Evolutionary conservation across 2,113 vertebrate genomes (phyloP), one percentile per base, ranked within the genome.

Genomic region (Crotalus horridus): DNA sequence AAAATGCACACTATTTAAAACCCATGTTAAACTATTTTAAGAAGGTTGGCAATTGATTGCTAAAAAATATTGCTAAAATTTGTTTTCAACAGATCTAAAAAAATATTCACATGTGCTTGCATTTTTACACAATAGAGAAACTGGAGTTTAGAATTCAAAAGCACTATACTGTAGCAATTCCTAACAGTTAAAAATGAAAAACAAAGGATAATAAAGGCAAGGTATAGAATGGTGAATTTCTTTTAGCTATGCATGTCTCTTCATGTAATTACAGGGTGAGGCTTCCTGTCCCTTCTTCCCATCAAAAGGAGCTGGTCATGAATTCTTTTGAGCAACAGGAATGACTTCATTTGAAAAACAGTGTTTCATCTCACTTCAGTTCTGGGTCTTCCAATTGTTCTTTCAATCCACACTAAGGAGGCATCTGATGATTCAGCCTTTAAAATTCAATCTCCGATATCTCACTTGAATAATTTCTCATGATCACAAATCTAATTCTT

Each of bases 231-330:
- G 39, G 54, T 48, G 21, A 58, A 6, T 89, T 48, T 81, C 9
- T 39, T 81, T 89, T 85, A 33, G 54, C n/a, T 33, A n/a, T 33
- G 46, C 69, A 58, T 85, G 54, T 59, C 55, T 55, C 15, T 85
- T 58, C 53, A n/a, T 5, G 39, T 89, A 92, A 89, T 89, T 89
- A 92, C 26, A 89, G 58, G 92, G 88, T 89, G 88, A 55, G 43
- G 64, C 51, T 92, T 92, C 92, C 92, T 58, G 54, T 85, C 54
- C 43, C 61, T 89, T 85, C 85, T 92, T 92, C 92, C 92, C 59
- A 59, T 20, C 26, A 74, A 17, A 26, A 74, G 33, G 33, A 89
- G 29, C 43, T 39, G 29, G 29, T 53, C 54, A 59, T 89, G 26
- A 58, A 24, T 89, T 85, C 43, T 58, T 58, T 9, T 85, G 48